These are phyloP conservation scores for Sinosuthora webbiana DNA, from an alignment of 2,113 vertebrate species.

Conservation along the genomic window DNA sequence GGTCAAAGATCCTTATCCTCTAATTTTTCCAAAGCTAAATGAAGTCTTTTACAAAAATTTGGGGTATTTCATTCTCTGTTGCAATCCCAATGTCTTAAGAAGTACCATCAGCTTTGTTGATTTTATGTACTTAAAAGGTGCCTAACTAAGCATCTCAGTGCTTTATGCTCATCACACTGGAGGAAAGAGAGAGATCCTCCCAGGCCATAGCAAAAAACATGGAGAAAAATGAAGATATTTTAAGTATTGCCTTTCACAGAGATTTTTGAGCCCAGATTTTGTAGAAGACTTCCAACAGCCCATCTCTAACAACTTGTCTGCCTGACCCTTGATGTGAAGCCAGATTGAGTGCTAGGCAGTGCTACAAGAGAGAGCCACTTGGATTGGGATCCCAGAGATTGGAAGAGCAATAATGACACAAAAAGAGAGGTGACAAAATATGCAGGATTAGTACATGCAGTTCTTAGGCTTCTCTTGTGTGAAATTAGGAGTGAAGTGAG, in stretches of 20 bases:
- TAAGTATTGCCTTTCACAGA: conserved; percentile 37
- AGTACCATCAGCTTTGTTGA: neutral
- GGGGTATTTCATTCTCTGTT: neutral
- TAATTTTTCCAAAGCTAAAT: neutral
- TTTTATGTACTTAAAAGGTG: neutral
- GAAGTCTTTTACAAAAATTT: neutral
- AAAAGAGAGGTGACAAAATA: conserved; percentile 58
- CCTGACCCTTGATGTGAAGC: conserved; percentile 52
- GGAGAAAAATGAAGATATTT: conserved; percentile 4
- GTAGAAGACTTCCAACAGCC: conserved; percentile 39
- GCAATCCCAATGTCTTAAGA: neutral
- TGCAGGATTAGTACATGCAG: conserved; percentile 62
- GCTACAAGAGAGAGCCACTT: conserved; percentile 27
- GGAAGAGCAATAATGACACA: conserved; percentile 47
- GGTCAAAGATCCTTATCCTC: neutral
- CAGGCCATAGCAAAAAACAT: neutral
- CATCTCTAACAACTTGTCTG: conserved; percentile 56
- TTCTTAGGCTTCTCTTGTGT: conserved; percentile 52
- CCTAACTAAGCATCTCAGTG: neutral
- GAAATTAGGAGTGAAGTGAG: conserved; percentile 56
- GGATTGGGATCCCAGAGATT: conserved; percentile 48
- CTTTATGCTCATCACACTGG: neutral
- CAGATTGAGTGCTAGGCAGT: conserved; percentile 64
- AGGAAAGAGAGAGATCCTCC: neutral
- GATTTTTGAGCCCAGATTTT: conserved; percentile 52